A percentile compares a stretch with the other conserved stretches of the same genome.
These are phyloP conservation scores for Oryzias woworae DNA, from an alignment of 2,113 vertebrate genomes.

Conservation along the genomic window DNA sequence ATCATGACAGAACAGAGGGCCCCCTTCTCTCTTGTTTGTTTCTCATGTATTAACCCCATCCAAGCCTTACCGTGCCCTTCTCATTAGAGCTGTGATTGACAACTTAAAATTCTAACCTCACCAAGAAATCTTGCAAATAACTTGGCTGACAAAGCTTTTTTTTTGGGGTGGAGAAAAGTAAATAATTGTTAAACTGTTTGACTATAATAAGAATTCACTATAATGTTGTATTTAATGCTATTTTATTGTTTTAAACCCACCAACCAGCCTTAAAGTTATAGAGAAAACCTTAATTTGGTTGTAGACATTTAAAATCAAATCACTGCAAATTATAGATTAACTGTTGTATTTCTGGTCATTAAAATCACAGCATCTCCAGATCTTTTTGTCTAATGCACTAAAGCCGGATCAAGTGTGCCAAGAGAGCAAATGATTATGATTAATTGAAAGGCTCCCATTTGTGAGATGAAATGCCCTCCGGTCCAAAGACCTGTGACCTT, in stretches of 20 bases:
- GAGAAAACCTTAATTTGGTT: too few relatives aligned
- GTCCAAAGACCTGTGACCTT: slow-evolving; percentile 56
- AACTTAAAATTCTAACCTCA: slow-evolving; percentile 45
- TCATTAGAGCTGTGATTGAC: slow-evolving; percentile 74
- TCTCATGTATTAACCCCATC: slow-evolving; percentile 75
- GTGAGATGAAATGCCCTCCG: slow-evolving; percentile 47
- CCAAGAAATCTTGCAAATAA: slow-evolving; percentile 5
- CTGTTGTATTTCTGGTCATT: background rate
- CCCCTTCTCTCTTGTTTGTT: slow-evolving; percentile 76
- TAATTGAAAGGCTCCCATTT: slow-evolving; percentile 54
- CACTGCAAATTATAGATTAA: background rate
- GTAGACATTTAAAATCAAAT: too few relatives aligned
- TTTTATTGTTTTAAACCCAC: too few relatives aligned
- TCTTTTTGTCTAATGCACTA: slow-evolving; percentile 14
- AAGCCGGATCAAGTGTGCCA: slow-evolving; percentile 44
- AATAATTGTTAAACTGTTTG: background rate
- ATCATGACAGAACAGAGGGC: slow-evolving; percentile 61
- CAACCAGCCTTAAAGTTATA: too few relatives aligned
- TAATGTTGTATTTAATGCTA: too few relatives aligned
- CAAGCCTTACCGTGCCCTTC: slow-evolving; percentile 50
- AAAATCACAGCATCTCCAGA: slow-evolving; percentile 11
- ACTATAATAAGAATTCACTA: background rate
- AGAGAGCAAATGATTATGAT: slow-evolving; percentile 57
- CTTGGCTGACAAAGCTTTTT: background rate
- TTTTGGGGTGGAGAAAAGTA: slow-evolving; percentile 12